These are phyloP conservation scores for Iguana delicatissima DNA, from an alignment of 2,797 vertebrate genomes.

Conservation along the genomic window DNA sequence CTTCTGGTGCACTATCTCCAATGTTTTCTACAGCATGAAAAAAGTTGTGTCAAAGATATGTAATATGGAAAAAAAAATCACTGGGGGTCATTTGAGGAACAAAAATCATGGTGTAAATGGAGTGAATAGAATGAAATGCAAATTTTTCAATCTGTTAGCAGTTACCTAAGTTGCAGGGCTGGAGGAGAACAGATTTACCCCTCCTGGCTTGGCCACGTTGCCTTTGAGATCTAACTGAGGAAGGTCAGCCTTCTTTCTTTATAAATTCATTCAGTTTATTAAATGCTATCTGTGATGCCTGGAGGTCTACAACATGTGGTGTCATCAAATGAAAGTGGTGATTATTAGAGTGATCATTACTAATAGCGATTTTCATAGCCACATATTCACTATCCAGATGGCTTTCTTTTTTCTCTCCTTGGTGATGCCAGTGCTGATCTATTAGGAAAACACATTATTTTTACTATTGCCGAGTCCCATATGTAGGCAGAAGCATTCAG, in stretches of 20 bases:
- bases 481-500: slow-evolving; percentile 32
- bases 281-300: slow-evolving; percentile 53
- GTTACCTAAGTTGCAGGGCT: neutral
- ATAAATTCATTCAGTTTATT: slow-evolving; percentile 62
- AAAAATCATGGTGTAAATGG: neutral
- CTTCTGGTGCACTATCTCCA: neutral
- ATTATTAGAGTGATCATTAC: slow-evolving; percentile 62
- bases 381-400: slow-evolving; percentile 55
- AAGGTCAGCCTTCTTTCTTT: neutral
- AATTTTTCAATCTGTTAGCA: neutral
- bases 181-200: too few species aligned
- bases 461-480: neutral
- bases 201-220: neutral
- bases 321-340: slow-evolving; percentile 54
- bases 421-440: neutral
- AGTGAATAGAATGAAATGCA: too few species aligned
- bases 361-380: slow-evolving; percentile 61
- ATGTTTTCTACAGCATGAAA: neutral
- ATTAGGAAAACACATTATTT: neutral
- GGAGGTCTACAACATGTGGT: slow-evolving; percentile 63
- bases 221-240: slow-evolving; percentile 5
- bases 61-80: neutral
- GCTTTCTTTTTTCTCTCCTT: slow-evolving; percentile 47
- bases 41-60: neutral
- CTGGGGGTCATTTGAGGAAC: neutral